These are phyloP conservation scores for Penaeus japonicus DNA, from an alignment of 1,140 invertebrate species.

Conservation along the genomic window DNA sequence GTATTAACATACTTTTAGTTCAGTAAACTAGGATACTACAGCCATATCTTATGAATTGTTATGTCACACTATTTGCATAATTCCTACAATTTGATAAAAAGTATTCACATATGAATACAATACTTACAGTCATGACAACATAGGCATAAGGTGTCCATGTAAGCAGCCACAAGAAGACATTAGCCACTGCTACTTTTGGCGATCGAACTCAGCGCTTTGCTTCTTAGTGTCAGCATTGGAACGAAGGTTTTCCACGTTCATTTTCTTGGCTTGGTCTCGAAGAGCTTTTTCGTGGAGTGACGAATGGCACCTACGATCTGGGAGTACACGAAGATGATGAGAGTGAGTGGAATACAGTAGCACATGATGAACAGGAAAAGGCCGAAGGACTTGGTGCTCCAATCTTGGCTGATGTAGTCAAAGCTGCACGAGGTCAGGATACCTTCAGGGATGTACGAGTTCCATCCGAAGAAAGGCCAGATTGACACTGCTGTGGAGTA, in stretches of 20 bases:
- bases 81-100: slow-evolving; percentile 44
- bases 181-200: slow-evolving; percentile 64
- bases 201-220: slow-evolving; percentile 59
- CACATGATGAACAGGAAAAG: slow-evolving; percentile 50
- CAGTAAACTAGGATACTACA: too few species aligned
- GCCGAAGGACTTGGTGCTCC: slow-evolving; percentile 52
- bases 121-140: slow-evolving; percentile 57
- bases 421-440: slow-evolving; percentile 59
- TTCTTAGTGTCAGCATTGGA: slow-evolving; percentile 58
- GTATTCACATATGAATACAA: too few species aligned
- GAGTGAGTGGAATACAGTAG: slow-evolving; percentile 50
- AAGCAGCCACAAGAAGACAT: slow-evolving; percentile 62
- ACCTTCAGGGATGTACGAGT: slow-evolving; percentile 59
- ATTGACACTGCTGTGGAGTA: slow-evolving; percentile 57
- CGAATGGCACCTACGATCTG: slow-evolving; percentile 65
- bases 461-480: slow-evolving; percentile 60
- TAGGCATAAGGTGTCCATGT: slow-evolving; percentile 65
- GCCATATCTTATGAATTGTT: too few species aligned
- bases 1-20: too few species aligned
- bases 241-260: slow-evolving; percentile 63
- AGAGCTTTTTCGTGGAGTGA: slow-evolving; percentile 66
- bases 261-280: slow-evolving; percentile 63
- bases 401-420: slow-evolving; percentile 56
- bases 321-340: slow-evolving; percentile 64
- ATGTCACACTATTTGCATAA: too few species aligned